Percentiles rank a stretch among this genome's conserved stretches.
phyloP scores from a whole-genome alignment of 1,140 invertebrate species.

The Drosophila sp. region DNA sequence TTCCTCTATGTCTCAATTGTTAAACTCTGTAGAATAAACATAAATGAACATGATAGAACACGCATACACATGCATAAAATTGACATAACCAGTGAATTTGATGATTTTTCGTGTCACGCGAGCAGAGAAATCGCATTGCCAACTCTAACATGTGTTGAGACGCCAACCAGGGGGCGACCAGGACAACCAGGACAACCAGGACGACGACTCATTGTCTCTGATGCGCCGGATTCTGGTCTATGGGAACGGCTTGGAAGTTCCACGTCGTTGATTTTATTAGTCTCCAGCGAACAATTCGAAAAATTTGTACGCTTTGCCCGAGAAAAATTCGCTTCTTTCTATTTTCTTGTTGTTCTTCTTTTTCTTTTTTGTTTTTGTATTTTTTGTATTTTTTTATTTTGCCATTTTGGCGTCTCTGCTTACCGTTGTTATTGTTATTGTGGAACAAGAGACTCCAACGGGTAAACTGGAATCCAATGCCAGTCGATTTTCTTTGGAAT shows the following conservation, averaged over 20 bases:
- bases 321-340: conserved; percentile 62
- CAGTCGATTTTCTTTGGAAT: conserved; percentile 81
- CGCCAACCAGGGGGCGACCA: conserved; percentile 16
- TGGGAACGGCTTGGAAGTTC: conserved; percentile 83
- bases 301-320: conserved; percentile 79
- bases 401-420: conserved; percentile 42
- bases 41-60: not conserved
- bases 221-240: conserved; percentile 55
- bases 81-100: not conserved
- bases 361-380: conserved; percentile 22
- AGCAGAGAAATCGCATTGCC: not conserved
- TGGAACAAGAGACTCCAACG: conserved; percentile 33
- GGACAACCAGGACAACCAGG: conserved; percentile 23
- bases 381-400: conserved; percentile 39
- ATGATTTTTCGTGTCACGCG: conserved; percentile 9
- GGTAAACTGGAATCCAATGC: conserved; percentile 72
- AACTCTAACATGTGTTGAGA: conserved; percentile 17
- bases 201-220: conserved; percentile 76
- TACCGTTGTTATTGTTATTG: conserved; percentile 37
- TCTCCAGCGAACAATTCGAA: conserved; percentile 84
- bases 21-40: no score
- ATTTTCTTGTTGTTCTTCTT: conserved; percentile 28
- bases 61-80: not conserved
- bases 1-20: no score
- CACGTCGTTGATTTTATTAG: conserved; percentile 85